These are phyloP conservation scores for Naja naja DNA, from an alignment of 2,113 vertebrate species.

Conservation along the genomic window DNA sequence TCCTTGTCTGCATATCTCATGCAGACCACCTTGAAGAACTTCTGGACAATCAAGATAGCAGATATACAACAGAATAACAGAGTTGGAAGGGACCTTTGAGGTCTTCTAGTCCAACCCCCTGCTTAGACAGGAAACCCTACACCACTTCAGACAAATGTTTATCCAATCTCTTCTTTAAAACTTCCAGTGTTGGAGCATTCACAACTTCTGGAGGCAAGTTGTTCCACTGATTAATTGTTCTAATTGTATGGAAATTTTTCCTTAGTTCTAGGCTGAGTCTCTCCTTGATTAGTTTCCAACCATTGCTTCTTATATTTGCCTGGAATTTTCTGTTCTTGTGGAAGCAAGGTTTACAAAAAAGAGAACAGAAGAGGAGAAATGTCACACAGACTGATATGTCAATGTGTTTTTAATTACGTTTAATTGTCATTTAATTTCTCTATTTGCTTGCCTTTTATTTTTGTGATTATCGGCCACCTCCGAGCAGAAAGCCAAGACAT, in stretches of 20 bases:
- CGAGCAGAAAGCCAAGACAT: neutral
- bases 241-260: neutral
- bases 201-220: neutral
- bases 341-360: neutral
- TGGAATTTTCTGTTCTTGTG: neutral
- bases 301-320: neutral
- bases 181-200: neutral
- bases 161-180: neutral
- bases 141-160: neutral
- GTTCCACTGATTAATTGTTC: neutral
- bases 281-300: neutral
- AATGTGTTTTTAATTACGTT: neutral
- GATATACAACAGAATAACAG: neutral
- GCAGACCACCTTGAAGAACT: neutral
- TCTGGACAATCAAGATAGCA: neutral
- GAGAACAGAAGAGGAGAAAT: neutral
- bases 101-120: neutral
- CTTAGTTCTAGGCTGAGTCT: neutral
- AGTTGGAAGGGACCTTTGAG: neutral
- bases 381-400: neutral
- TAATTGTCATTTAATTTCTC: neutral
- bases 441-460: neutral
- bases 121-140: neutral
- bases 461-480: neutral
- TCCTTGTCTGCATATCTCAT: neutral